Evolutionary conservation across 2,113 vertebrate species (phyloP).

Genomic region (Corydoras sp.): DNA sequence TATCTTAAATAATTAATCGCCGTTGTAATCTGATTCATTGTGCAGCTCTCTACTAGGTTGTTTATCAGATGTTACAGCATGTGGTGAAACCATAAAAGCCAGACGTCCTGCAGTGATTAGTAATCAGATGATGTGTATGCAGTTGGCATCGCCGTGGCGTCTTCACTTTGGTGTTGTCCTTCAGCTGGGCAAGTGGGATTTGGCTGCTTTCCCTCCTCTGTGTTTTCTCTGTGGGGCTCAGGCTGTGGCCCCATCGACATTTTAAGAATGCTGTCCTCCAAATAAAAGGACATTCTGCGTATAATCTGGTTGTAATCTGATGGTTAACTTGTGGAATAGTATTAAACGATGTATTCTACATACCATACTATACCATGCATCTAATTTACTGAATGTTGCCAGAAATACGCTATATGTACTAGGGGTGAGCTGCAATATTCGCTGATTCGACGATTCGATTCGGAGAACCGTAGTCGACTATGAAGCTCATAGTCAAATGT

Average conservation of each 20-base stretch:
- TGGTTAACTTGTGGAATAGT: no score
- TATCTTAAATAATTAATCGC: no score
- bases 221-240: slow-evolving; percentile 67
- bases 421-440: no score
- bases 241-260: slow-evolving; percentile 64
- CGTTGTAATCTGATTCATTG: no score
- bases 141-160: slow-evolving; percentile 29
- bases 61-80: not conserved
- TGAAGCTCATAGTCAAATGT: no score
- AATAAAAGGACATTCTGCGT: not conserved
- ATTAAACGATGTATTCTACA: no score
- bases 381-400: no score
- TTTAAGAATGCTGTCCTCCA: slow-evolving; percentile 59
- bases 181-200: slow-evolving; percentile 50
- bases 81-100: not conserved
- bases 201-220: slow-evolving; percentile 58
- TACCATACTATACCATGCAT: no score
- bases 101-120: slow-evolving; percentile 3
- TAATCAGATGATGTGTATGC: slow-evolving; percentile 7
- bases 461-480: no score
- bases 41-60: no score
- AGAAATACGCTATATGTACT: no score
- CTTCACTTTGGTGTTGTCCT: slow-evolving; percentile 36
- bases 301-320: not conserved
- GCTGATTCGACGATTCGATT: no score